phyloP scores from a whole-genome alignment of 2,888 invertebrate genomes.

The Drosophila antonietae region DNA sequence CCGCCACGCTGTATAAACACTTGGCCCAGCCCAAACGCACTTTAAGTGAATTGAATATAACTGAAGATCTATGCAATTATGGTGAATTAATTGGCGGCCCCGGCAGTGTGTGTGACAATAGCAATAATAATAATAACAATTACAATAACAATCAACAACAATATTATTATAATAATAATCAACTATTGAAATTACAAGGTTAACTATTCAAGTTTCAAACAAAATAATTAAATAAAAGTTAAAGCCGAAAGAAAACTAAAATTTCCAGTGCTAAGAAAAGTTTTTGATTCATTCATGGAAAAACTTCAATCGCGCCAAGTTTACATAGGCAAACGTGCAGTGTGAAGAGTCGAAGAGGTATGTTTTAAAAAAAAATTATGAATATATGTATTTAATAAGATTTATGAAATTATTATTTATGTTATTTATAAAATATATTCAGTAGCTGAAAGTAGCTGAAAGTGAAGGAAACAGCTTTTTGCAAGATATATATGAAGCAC shows the following conservation, averaged over 20 bases:
- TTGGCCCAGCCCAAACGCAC: conserved; percentile 53
- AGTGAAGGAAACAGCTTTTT: no score
- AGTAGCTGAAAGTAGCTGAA: no score
- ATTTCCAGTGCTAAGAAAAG: conserved; percentile 1
- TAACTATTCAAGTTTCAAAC: conserved; percentile 32
- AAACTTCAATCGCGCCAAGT: conserved; percentile 1
- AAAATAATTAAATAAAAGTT: background rate
- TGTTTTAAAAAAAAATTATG: background rate
- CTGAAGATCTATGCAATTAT: conserved; percentile 83
- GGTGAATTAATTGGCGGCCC: conserved; percentile 83
- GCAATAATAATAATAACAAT: background rate
- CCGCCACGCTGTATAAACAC: conserved; percentile 79
- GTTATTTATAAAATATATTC: no score
- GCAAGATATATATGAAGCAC: no score
- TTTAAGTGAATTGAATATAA: conserved; percentile 79
- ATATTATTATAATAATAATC: conserved; percentile 18
- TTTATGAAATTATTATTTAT: no score
- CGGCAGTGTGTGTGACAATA: conserved; percentile 23
- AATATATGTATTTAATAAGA: background rate
- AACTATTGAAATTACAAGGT: conserved; percentile 38
- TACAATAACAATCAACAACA: conserved; percentile 8
- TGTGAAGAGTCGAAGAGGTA: background rate
- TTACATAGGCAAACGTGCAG: background rate
- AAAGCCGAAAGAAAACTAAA: background rate
- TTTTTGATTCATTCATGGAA: conserved; percentile 1